Evolutionary conservation across 1,140 invertebrate genomes (phyloP).

Genomic region (Danaus melanippus): DNA sequence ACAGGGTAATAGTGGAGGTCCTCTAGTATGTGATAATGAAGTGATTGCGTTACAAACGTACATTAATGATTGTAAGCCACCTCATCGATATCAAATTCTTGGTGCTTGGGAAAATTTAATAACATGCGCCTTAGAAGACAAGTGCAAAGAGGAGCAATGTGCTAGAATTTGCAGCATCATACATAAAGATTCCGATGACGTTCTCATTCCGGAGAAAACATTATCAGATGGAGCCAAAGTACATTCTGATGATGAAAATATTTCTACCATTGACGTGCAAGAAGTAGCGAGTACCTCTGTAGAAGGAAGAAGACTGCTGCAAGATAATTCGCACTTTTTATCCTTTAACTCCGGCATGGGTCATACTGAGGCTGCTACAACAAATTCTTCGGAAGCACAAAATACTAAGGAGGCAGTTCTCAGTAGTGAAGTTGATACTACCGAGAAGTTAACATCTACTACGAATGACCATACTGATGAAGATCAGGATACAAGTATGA

Average conservation of each 20-base stretch:
- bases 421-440: conserved; percentile 5
- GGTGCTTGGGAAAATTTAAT: conserved; percentile 46
- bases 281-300: no score
- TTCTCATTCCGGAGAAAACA: no score
- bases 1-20: conserved; percentile 56
- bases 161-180: conserved; percentile 30
- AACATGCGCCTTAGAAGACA: conserved; percentile 40
- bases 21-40: conserved; percentile 45
- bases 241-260: no score
- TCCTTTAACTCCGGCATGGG: no score
- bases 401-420: conserved; percentile 10
- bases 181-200: conserved; percentile 34
- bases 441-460: conserved; percentile 1
- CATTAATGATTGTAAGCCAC: conserved; percentile 42
- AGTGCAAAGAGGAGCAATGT: conserved; percentile 35
- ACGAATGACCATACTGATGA: not conserved
- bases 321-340: no score
- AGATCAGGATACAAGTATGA: no score
- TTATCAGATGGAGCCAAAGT: no score
- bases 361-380: conserved; percentile 1
- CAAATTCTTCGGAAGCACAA: conserved; percentile 9
- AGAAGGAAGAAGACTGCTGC: no score
- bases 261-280: no score
- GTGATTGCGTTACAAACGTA: conserved; percentile 52
- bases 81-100: conserved; percentile 46